These are phyloP conservation scores for Drosophila malerkotliana DNA, from an alignment of 1,140 invertebrate genomes.

Conservation along the genomic window DNA sequence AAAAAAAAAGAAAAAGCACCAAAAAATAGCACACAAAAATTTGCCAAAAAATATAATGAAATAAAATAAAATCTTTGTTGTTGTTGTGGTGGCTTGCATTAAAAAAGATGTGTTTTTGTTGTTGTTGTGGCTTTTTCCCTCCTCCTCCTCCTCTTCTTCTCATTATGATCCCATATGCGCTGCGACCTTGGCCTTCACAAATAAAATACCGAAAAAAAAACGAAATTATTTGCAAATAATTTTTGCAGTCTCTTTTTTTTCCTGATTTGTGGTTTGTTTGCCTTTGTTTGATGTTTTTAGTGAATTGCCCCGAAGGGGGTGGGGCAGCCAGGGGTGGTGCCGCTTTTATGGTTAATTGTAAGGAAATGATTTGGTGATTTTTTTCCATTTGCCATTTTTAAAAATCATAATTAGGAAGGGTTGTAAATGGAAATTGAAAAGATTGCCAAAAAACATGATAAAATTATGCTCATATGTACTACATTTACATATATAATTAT, in stretches of 20 bases:
- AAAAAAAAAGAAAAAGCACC: constrained; percentile 3
- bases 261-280: constrained; percentile 27
- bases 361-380: constrained; percentile 2
- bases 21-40: constrained; percentile 4
- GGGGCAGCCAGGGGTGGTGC: background rate
- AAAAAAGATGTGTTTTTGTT: background rate
- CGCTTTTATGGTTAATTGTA: constrained; percentile 14
- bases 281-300: constrained; percentile 26
- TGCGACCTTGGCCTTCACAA: constrained; percentile 55
- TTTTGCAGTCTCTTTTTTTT: constrained; percentile 35
- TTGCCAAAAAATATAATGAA: constrained; percentile 7
- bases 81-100: constrained; percentile 30
- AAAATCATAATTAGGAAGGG: background rate
- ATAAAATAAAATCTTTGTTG: constrained; percentile 25
- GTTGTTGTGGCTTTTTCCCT: constrained; percentile 34
- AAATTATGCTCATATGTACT: too few relatives aligned
- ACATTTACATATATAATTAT: too few relatives aligned
- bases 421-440: background rate
- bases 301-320: background rate
- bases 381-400: background rate
- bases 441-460: too few relatives aligned
- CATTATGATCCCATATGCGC: constrained; percentile 55
- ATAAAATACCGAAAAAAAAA: constrained; percentile 35
- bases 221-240: constrained; percentile 26
- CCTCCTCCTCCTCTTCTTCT: constrained; percentile 21